Conservation (phyloP, 2,797 vertebrate species). For the Nyctalus aviator region DNA sequence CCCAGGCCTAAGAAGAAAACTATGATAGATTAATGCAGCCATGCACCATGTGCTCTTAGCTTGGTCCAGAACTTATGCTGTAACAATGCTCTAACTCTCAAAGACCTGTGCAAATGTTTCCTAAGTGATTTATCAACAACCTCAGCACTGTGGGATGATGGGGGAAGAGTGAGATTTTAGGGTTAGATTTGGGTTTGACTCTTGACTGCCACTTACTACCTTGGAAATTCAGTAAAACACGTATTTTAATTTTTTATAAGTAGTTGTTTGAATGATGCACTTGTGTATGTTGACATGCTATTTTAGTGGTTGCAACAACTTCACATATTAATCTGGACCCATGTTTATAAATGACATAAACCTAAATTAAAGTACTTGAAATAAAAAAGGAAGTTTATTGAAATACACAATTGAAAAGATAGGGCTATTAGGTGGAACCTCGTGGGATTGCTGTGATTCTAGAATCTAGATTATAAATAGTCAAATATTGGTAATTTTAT, state of each 20-base stretch:
- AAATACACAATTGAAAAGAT: background rate
- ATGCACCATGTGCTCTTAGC: background rate
- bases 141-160: background rate
- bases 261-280: background rate
- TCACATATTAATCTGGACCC: background rate
- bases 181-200: background rate
- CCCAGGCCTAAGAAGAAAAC: background rate
- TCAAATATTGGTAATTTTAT: constrained; percentile 6
- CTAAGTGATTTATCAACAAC: constrained; percentile 18
- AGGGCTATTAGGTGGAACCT: background rate
- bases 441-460: background rate
- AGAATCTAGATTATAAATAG: background rate
- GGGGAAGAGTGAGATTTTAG: background rate
- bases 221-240: background rate
- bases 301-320: background rate
- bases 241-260: background rate
- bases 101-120: background rate
- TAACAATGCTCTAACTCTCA: no score
- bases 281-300: background rate
- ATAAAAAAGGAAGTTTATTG: background rate
- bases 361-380: constrained; percentile 10
- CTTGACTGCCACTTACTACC: background rate
- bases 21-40: background rate
- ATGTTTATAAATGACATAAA: constrained; percentile 14
- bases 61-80: background rate